phyloP scores from a whole-genome alignment of 2,113 vertebrate genomes.

The Rhabdornis inornatus region DNA sequence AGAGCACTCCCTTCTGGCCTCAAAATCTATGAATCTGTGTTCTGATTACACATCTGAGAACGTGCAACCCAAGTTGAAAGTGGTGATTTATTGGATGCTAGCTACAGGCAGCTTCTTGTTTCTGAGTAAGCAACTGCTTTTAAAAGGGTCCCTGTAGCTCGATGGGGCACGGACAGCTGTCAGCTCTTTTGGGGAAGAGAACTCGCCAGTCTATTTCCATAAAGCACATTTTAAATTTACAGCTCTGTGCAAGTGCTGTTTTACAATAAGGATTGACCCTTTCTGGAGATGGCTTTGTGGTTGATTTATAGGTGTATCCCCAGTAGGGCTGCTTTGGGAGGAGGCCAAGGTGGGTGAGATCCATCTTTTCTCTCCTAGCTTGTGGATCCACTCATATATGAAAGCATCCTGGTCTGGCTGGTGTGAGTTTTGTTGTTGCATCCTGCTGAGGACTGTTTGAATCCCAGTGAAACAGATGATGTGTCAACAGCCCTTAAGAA shows the following conservation, averaged over 20 bases:
- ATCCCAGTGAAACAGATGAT: not conserved
- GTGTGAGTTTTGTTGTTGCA: not conserved
- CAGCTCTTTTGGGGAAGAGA: not conserved
- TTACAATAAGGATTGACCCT: slow-evolving; percentile 10
- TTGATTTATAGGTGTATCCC: slow-evolving; percentile 2
- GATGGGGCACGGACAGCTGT: not conserved
- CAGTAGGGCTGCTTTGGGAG: not conserved
- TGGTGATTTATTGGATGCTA: slow-evolving; percentile 49
- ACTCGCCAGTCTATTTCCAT: not conserved
- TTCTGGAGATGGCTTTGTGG: slow-evolving; percentile 6
- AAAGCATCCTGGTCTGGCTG: not conserved
- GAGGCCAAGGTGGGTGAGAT: not conserved
- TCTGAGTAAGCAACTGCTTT: slow-evolving; percentile 22
- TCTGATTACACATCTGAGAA: slow-evolving; percentile 48
- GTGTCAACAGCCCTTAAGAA: not conserved
- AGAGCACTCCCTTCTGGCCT: slow-evolving; percentile 23
- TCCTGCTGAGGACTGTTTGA: not conserved
- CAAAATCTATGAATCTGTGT: slow-evolving; percentile 47
- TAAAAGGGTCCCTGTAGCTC: slow-evolving; percentile 10
- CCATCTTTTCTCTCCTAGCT: not conserved
- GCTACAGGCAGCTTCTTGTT: slow-evolving; percentile 39
- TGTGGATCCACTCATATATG: not conserved
- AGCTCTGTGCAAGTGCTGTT: not conserved
- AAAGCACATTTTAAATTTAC: slow-evolving; percentile 8
- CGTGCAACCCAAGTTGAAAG: slow-evolving; percentile 19